Percentiles rank a stretch among this genome's conserved stretches.
phyloP scores from a whole-genome alignment of 2,888 invertebrate species.

The Xanthorhoe designata region DNA sequence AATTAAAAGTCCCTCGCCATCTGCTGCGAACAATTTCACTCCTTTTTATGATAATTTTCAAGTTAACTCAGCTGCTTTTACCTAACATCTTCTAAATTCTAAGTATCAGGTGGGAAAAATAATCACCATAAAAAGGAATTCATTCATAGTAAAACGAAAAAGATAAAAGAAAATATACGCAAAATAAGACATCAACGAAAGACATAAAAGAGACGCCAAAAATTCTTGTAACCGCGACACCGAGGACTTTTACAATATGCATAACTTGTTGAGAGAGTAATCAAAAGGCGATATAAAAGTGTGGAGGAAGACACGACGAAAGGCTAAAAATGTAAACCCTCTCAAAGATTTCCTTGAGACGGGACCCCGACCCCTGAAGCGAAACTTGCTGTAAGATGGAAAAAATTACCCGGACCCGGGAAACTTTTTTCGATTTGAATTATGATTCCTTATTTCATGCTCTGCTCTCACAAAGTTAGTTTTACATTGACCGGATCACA shows the following conservation, averaged over 20 bases:
- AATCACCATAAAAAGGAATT: constrained; percentile 67
- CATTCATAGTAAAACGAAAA: constrained; percentile 71
- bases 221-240: constrained; percentile 71
- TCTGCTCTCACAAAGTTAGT: constrained; percentile 76
- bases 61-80: constrained; percentile 15
- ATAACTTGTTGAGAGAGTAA: constrained; percentile 85
- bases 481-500: constrained; percentile 71
- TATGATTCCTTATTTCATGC: constrained; percentile 85
- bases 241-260: constrained; percentile 81
- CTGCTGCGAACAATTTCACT: constrained; percentile 26
- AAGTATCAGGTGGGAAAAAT: constrained; percentile 41
- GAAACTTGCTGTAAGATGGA: constrained; percentile 82
- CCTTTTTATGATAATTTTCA: constrained; percentile 27
- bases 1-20: constrained; percentile 33
- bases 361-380: constrained; percentile 76
- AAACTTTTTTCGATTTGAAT: constrained; percentile 86
- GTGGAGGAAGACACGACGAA: constrained; percentile 81
- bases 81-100: constrained; percentile 28
- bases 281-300: constrained; percentile 85
- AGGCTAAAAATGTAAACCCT: constrained; percentile 85
- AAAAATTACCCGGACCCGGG: constrained; percentile 80
- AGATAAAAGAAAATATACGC: constrained; percentile 67
- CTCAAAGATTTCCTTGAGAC: constrained; percentile 80
- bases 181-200: constrained; percentile 73
- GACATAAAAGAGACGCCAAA: constrained; percentile 72